Conservation (phyloP, 1,140 invertebrate genomes). For the Penaeus indicus region DNA sequence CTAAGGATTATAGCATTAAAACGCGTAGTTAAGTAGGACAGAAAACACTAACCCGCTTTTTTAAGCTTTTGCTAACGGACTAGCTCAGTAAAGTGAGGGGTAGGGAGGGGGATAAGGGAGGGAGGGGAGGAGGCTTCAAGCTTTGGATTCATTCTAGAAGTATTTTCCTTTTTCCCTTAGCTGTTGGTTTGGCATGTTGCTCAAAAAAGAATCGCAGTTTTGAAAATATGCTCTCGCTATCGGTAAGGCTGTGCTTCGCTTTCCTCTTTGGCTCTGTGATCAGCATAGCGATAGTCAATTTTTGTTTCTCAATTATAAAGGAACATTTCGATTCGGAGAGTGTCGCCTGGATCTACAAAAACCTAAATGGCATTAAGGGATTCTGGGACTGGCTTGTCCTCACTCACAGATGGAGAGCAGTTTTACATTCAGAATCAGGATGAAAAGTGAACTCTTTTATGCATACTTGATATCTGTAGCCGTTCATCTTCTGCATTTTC, state of each 20-base stretch:
- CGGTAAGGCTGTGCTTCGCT: too few relatives aligned
- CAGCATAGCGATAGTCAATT: background rate
- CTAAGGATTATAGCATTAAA: constrained; percentile 3
- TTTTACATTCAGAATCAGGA: constrained; percentile 60
- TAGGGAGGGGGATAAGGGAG: background rate
- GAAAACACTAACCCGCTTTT: constrained; percentile 26
- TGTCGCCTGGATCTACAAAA: constrained; percentile 57
- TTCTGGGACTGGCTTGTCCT: constrained; percentile 53
- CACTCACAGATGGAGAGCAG: constrained; percentile 56
- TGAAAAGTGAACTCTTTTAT: constrained; percentile 56
- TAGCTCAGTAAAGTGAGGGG: background rate
- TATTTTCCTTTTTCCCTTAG: too few relatives aligned
- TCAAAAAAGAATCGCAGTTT: too few relatives aligned
- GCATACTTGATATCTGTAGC: constrained; percentile 50
- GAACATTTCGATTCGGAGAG: constrained; percentile 58
- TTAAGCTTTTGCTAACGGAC: constrained; percentile 21
- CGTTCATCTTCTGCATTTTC: constrained; percentile 24
- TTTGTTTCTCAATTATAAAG: constrained; percentile 42
- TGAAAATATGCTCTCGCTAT: too few relatives aligned
- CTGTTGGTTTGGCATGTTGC: too few relatives aligned
- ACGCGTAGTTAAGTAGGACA: constrained; percentile 18
- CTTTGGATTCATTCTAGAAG: too few relatives aligned
- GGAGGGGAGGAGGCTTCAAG: background rate
- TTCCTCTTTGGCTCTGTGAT: background rate
- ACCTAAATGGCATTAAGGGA: constrained; percentile 60